Evolutionary conservation across 2,797 vertebrate species (phyloP).

Genomic region (Acipenser oxyrinchus): DNA sequence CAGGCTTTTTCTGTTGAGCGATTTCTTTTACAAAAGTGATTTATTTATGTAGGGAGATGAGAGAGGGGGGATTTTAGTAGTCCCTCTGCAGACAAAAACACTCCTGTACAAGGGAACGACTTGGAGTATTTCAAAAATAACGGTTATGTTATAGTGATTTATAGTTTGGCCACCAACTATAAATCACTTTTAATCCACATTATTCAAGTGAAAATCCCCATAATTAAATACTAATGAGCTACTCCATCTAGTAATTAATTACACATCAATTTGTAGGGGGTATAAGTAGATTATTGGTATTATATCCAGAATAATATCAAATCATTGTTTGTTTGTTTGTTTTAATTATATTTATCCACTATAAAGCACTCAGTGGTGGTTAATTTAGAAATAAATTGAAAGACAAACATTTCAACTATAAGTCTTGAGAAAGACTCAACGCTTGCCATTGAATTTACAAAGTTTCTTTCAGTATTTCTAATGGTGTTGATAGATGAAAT

Average conservation of each 20-base stretch:
- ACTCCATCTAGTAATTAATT: conserved; percentile 9
- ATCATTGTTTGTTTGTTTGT: no score
- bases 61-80: background rate
- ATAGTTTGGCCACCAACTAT: background rate
- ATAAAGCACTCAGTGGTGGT: no score
- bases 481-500: no score
- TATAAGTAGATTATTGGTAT: conserved; percentile 6
- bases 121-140: background rate
- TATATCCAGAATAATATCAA: background rate
- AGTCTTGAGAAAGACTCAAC: no score
- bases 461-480: no score
- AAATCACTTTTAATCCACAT: background rate
- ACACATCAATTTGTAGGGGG: conserved; percentile 5
- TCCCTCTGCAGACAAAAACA: background rate
- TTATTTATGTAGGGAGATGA: background rate
- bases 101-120: background rate
- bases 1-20: no score
- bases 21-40: no score
- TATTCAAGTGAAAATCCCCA: background rate
- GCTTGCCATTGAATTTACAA: no score
- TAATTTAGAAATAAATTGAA: no score
- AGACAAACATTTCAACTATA: no score
- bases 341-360: no score
- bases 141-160: background rate
- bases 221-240: conserved; percentile 12